Conservation (phyloP, 2,888 invertebrate genomes). For the Cosmia trapezina region DNA sequence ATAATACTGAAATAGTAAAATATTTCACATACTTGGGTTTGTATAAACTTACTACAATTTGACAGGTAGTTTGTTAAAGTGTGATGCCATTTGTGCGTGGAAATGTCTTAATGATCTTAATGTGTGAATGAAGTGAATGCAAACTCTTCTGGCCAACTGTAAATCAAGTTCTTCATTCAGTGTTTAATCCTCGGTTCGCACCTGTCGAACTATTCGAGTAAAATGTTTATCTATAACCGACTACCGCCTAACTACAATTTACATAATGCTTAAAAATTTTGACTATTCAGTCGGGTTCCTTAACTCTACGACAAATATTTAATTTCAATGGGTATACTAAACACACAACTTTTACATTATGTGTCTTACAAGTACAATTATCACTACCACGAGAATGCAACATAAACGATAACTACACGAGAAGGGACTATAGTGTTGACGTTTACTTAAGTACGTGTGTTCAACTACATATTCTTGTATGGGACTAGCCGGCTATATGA, state of each 20-base stretch:
- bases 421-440: slow-evolving; percentile 28
- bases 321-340: slow-evolving; percentile 66
- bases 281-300: slow-evolving; percentile 90
- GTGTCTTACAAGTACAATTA: slow-evolving; percentile 55
- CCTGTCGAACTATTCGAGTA: slow-evolving; percentile 68
- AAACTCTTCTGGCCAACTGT: slow-evolving; percentile 41
- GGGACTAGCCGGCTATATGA: slow-evolving; percentile 45
- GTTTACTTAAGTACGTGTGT: slow-evolving; percentile 18
- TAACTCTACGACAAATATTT: slow-evolving; percentile 80
- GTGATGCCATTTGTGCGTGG: slow-evolving; percentile 57
- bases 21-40: slow-evolving; percentile 2
- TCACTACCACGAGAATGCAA: slow-evolving; percentile 54
- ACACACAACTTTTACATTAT: slow-evolving; percentile 60
- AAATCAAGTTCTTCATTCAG: slow-evolving; percentile 51
- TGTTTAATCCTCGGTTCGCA: slow-evolving; percentile 54
- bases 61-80: slow-evolving; percentile 38
- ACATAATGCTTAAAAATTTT: slow-evolving; percentile 86
- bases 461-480: slow-evolving; percentile 33
- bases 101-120: slow-evolving; percentile 43
- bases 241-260: slow-evolving; percentile 80
- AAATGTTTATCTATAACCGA: slow-evolving; percentile 76
- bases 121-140: slow-evolving; percentile 49
- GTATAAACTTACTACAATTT: slow-evolving; percentile 22
- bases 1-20: background rate
- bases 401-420: slow-evolving; percentile 44